Evolutionary conservation across 1,140 invertebrate species (phyloP).

Genomic region (Brachystomella parvula): DNA sequence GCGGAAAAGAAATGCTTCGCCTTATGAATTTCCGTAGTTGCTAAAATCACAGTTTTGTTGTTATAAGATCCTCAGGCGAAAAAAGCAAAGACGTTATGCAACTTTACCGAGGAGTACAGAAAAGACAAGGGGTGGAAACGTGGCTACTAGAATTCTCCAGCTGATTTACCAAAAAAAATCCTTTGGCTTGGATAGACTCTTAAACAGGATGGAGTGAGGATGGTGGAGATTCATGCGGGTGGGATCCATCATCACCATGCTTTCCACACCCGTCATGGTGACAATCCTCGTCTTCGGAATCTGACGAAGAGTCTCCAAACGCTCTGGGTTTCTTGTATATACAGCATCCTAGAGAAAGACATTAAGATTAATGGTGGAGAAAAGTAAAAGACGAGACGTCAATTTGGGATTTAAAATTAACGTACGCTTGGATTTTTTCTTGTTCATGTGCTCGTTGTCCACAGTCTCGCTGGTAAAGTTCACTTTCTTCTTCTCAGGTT

Average conservation of each 20-base stretch:
- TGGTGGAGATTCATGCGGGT: too few species aligned
- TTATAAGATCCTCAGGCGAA: too few species aligned
- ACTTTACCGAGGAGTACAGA: too few species aligned
- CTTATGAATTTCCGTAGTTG: too few species aligned
- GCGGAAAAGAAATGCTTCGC: too few species aligned
- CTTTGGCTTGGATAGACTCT: too few species aligned
- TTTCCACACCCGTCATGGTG: conserved; percentile 61
- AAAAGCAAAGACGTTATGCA: too few species aligned
- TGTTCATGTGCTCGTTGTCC: conserved; percentile 86
- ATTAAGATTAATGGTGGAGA: conserved; percentile 7
- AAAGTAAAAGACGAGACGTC: not conserved
- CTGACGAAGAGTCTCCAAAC: conserved; percentile 74
- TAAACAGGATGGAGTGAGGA: too few species aligned
- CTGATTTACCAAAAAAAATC: too few species aligned
- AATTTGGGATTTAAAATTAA: conserved; percentile 2
- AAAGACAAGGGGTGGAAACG: too few species aligned
- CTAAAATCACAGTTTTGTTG: too few species aligned
- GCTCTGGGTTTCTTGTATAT: conserved; percentile 72
- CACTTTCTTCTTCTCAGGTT: conserved; percentile 69
- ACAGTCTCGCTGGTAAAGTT: conserved; percentile 79
- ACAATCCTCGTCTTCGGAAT: conserved; percentile 69
- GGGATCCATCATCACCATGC: not conserved
- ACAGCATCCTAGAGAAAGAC: conserved; percentile 62
- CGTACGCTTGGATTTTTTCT: conserved; percentile 87
- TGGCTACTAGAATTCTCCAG: too few species aligned